Conservation (phyloP, 2,113 vertebrate species). For the Sylvia atricapilla region DNA sequence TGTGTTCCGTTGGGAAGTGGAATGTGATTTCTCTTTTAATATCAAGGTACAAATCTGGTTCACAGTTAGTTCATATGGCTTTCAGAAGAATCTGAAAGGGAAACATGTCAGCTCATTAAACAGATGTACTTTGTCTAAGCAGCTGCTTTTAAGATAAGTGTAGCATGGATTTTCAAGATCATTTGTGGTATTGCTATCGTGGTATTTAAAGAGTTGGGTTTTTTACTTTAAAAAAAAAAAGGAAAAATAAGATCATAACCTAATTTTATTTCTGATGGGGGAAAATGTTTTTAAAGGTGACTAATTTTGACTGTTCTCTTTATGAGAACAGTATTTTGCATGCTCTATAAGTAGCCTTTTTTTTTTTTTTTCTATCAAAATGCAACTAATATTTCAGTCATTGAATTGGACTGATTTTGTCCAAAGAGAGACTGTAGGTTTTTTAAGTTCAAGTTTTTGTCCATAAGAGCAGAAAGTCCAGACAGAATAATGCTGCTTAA, state of each 20-base stretch:
- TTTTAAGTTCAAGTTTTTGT: not conserved
- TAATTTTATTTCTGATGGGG: not conserved
- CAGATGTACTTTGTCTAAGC: not conserved
- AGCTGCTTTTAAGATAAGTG: not conserved
- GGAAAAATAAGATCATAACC: not conserved
- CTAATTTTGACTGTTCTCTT: not conserved
- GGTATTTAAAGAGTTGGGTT: not conserved
- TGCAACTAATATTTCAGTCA: not conserved
- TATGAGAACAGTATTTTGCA: not conserved
- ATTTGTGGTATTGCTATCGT: not conserved
- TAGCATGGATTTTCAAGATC: not conserved
- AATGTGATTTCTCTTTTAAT: slow-evolving; percentile 32
- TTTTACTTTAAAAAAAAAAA: not conserved
- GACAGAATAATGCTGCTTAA: slow-evolving; percentile 1
- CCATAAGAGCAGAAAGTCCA: not conserved
- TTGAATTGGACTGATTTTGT: not conserved
- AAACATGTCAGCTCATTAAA: not conserved
- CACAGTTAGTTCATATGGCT: not conserved
- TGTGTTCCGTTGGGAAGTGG: slow-evolving; percentile 1
- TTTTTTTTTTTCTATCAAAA: not conserved
- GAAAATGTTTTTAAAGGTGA: not conserved
- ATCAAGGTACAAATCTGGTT: not conserved
- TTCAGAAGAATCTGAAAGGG: not conserved
- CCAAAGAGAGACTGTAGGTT: not conserved
- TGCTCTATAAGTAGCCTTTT: not conserved